These are phyloP conservation scores for Phytoseiulus persimilis DNA, from an alignment of 2,888 invertebrate genomes.

Conservation along the genomic window DNA sequence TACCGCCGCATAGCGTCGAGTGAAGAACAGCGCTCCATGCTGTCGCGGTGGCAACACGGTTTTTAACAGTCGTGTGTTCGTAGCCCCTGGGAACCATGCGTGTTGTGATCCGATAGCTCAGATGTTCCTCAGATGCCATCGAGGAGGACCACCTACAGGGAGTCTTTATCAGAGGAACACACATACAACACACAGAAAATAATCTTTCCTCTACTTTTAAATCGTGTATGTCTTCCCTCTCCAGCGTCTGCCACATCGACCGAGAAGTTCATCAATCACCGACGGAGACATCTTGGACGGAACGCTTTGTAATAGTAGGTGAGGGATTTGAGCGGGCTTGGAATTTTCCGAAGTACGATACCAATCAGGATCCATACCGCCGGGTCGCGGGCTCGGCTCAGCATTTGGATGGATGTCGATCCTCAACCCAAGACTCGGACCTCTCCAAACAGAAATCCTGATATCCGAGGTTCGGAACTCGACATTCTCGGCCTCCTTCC, in stretches of 20 bases:
- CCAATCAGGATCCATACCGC: no score
- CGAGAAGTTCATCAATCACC: not conserved
- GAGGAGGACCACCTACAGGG: not conserved
- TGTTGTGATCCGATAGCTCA: constrained; percentile 5
- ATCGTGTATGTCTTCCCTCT: not conserved
- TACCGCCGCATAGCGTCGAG: not conserved
- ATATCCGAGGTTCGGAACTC: no score
- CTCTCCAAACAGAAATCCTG: no score
- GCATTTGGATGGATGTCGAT: no score
- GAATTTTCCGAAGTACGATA: not conserved
- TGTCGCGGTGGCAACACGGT: not conserved
- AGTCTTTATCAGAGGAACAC: not conserved
- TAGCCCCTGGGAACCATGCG: not conserved
- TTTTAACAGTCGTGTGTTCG: not conserved
- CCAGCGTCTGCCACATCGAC: not conserved
- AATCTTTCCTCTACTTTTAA: not conserved
- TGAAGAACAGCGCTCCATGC: not conserved
- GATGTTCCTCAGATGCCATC: not conserved
- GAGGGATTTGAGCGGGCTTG: not conserved
- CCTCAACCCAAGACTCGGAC: no score
- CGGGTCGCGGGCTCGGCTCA: no score
- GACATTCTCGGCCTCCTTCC: no score
- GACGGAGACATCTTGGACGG: not conserved
- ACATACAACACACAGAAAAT: not conserved
- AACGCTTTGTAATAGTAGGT: not conserved